A percentile compares a stretch with the other conserved stretches of the same genome.
These are phyloP conservation scores for Phocides pigmalion DNA, from an alignment of 1,140 invertebrate species.

Conservation along the genomic window DNA sequence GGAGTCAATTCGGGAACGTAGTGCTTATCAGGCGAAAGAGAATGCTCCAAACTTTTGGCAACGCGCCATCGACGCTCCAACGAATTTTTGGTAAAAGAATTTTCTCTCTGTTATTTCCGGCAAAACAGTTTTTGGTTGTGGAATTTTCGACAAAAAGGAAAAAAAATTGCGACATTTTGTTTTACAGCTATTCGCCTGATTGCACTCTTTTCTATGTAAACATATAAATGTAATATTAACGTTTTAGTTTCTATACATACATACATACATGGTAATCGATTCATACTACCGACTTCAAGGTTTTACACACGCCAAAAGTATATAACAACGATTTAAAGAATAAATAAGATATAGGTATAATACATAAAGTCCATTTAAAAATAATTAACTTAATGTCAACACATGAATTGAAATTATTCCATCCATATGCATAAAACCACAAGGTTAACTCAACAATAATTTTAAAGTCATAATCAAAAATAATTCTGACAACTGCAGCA, in stretches of 20 bases:
- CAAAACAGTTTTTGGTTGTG: conserved; percentile 7
- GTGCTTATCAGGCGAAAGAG: conserved; percentile 23
- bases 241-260: too few species aligned
- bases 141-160: conserved; percentile 21
- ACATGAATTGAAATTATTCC: neutral
- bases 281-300: too few species aligned
- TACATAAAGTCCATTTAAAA: too few species aligned
- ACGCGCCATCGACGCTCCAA: conserved; percentile 17
- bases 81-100: conserved; percentile 27
- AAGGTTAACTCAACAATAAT: conserved; percentile 9
- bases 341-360: too few species aligned
- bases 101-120: conserved; percentile 29
- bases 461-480: conserved; percentile 17
- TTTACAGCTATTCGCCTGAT: neutral
- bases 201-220: neutral
- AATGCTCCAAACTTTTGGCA: conserved; percentile 26
- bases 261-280: too few species aligned
- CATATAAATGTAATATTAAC: neutral
- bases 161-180: neutral
- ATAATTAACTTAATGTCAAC: neutral
- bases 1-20: conserved; percentile 18
- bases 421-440: neutral
- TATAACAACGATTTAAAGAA: too few species aligned
- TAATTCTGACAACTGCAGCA: conserved; percentile 12
- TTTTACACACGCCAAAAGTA: too few species aligned